phyloP scores from a whole-genome alignment of 1,140 invertebrate genomes.

The Luehdorfia chinensis region DNA sequence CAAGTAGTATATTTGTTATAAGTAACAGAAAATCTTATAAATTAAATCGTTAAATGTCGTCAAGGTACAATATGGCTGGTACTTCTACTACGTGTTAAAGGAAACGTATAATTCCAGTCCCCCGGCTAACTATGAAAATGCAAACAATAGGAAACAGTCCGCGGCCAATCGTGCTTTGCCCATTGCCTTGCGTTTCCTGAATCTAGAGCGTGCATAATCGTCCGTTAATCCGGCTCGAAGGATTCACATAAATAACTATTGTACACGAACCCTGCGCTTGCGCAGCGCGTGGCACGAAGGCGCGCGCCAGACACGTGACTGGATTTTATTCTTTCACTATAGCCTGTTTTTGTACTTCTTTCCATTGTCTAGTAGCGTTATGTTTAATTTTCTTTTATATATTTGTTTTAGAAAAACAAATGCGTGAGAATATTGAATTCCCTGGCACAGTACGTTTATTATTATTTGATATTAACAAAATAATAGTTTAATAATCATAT shows the following conservation, averaged over 20 bases:
- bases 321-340: conserved; percentile 53
- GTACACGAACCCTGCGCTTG: conserved; percentile 48
- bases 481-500: no score
- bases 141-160: conserved; percentile 37
- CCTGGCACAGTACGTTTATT: no score
- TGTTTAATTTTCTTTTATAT: conserved; percentile 9
- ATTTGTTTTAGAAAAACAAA: conserved; percentile 21
- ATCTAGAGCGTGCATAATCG: conserved; percentile 73
- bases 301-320: conserved; percentile 69
- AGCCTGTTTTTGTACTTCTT: conserved; percentile 56
- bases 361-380: conserved; percentile 9
- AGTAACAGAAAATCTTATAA: no score
- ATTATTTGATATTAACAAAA: no score
- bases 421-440: background rate
- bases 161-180: conserved; percentile 37
- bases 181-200: conserved; percentile 51
- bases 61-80: no score
- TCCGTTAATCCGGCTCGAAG: conserved; percentile 69
- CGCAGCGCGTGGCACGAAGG: conserved; percentile 57
- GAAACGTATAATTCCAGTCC: no score
- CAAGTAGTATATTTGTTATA: no score
- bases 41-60: no score
- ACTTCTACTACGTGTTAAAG: no score
- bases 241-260: conserved; percentile 59
- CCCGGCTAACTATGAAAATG: background rate